Evolutionary conservation across 2,113 vertebrate species (phyloP), one percentile per base, ranked within the genome.

Genomic region (Accipiter virgatus): DNA sequence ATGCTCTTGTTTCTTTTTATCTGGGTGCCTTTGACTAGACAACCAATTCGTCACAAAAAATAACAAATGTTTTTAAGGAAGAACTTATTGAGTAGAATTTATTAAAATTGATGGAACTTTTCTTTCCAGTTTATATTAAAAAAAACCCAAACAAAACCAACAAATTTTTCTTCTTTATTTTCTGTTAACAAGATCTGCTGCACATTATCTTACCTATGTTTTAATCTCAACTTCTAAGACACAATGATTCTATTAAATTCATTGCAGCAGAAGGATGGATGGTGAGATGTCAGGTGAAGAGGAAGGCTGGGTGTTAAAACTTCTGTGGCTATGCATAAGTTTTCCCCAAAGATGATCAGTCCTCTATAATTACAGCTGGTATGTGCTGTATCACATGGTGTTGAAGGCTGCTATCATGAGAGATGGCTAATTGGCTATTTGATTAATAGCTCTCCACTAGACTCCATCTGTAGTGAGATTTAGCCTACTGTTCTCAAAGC

Each of bases 371-470:
- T 73, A 82, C 34, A 96, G 31, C 56, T 96, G 47, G 20, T 83
- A 66, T 58, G 42, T 58, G 53, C 45, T 70, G 42, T 70, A 73
- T 93, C 79, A 80, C 81, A 59, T 56, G 47, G 63, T 8, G 12
- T 45, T 92, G 85, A 91, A 96, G 40, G 47, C 74, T 90, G 68
- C 38, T 92, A 88, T 80, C 53, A 50, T 34, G 40, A 95, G 84
- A 96, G 62, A 94, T 88, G 67, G 67, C 9, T 96, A 94, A 88
- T 80, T 95, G 85, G 82, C 38, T 86, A 75, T 86, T 89, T 97
- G 94, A 95, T 97, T 95, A 96, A 97, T 95, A 94, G 68, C 43
- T 95, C 10, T 93, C 77, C 25, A 75, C 73, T 45, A 59, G 65
- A 56, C 62, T 96, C 96, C 95, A 88, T 93, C 94, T 94, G 92